Evolutionary conservation across 2,888 invertebrate genomes (phyloP), one percentile per base, ranked within the genome.

Genomic region (Spatulosminthurus flaviceps): DNA sequence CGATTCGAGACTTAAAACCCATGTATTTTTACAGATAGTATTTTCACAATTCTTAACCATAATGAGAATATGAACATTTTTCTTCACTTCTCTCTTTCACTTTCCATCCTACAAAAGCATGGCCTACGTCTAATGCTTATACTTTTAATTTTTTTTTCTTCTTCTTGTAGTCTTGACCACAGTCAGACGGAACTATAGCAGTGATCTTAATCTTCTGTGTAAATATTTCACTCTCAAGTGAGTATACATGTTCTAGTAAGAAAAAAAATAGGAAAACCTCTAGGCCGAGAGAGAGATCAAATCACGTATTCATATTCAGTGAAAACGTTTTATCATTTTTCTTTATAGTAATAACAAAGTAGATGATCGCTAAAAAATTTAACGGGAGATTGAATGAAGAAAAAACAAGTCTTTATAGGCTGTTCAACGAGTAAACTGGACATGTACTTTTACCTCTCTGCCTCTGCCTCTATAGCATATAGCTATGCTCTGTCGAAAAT

Each of bases 11-110:
- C 51, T 19, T 13, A n/a, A n/a, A n/a, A n/a, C n/a, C n/a, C n/a
- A n/a, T n/a, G n/a, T n/a, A n/a, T 51, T 51, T 51, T 51, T 16
- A 51, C 51, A 51, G 51, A 51, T n/a, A n/a, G n/a, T n/a, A n/a
- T 51, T 51, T 19, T 19, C 51, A 51, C 51, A 51, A 34, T 34
- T n/a, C 5, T n/a, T n/a, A 19, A 51, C 16, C 51, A 51, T 19
- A n/a, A n/a, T 51, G 51, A 51, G n/a, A 51, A 19, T 51, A 2
- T 51, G 5, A 13, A 9, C 4, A 51, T 2, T 16, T 51, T 51
- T n/a, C 51, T 51, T 51, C 51, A 9, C 34, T 51, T 51, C n/a
- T 51, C 51, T 51, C 9, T 11, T 51, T 51, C 51, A 51, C 51
- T 51, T 51, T 51, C 51, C 16, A 51, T n/a, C 51, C 9, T 51